Base-by-base conservation (phyloP, 2,113 vertebrate genomes). In the Origma solitaria region DNA sequence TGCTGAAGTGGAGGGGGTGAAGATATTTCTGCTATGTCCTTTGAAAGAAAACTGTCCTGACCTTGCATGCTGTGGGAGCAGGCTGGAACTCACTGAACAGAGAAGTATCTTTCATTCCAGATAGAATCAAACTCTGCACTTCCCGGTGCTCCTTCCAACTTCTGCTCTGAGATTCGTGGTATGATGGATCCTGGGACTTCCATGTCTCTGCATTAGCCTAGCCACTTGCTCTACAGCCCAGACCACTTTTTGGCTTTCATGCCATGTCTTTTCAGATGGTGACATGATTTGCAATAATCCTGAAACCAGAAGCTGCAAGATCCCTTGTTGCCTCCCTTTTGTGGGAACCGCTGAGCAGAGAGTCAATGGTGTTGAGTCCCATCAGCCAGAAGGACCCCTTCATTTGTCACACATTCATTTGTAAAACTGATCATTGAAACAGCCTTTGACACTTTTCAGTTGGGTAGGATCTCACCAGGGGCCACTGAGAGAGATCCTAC, bases 11-110 rank as follows among this genome's bases (percentile, higher is more conserved):
- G 30, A 42, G 42, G 0, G 1, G 58, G 21, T 47, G n/a, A 82
- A 87, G 44, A 23, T 86, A 42, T 53, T 92, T 94, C 58, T 90
- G 27, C 22, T 15, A 3, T 81, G 28, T 56, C 49, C 60, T 95
- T 91, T 86, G 71, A 93, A 80, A 64, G 35, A 93, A 93, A 85
- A 33, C 33, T 92, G 71, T 62, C 45, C 49, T 91, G 84, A 89
- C 66, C 66, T 77, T 77, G 79, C 90, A 45, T 88, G 85, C 64
- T 80, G 12, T 70, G 54, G n/a, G 50, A 94, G 28, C 54, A 73
- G 70, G 18, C 75, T 94, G 45, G 27, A 85, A 82, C 42, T 18
- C 12, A 16, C 16, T 22, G 31, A 71, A 49, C 37, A 85, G 35
- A 92, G 31, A 82, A 72, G 6, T 44, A 27, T 15, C 40, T 80